Percentiles rank a stretch among this genome's conserved stretches.
Evolutionary conservation across 2,113 vertebrate species (phyloP).

Genomic region (Odontophorus gujanensis): DNA sequence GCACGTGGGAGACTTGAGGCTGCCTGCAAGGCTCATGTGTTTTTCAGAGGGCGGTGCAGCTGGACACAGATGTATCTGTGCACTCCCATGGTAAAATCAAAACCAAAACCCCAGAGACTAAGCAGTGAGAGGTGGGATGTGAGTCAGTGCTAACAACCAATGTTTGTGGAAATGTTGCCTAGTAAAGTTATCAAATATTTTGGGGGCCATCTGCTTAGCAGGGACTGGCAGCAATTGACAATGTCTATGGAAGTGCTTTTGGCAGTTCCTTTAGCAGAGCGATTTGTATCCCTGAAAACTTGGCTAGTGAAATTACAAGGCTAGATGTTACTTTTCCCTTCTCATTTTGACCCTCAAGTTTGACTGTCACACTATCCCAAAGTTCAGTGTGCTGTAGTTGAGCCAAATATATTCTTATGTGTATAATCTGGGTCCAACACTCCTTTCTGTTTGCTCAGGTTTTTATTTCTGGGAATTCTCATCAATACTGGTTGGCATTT

Average conservation of each 20-base stretch:
- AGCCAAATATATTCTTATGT: neutral
- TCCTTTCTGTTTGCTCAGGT: neutral
- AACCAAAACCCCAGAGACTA: neutral
- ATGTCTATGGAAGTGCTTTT: neutral
- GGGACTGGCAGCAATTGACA: neutral
- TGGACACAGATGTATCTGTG: neutral
- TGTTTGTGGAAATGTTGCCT: neutral
- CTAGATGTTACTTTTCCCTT: neutral
- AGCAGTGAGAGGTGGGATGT: neutral
- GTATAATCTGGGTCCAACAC: neutral
- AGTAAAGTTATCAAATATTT: neutral
- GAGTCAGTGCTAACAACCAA: neutral
- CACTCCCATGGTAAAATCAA: neutral
- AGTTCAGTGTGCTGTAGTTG: neutral
- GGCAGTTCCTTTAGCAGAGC: neutral
- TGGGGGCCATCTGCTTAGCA: neutral
- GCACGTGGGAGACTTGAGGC: accelerated
- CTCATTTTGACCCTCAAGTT: neutral
- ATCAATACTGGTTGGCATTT: neutral
- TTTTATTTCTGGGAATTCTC: neutral
- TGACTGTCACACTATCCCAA: accelerated
- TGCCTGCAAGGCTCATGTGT: neutral
- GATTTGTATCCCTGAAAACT: neutral
- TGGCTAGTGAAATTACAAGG: neutral
- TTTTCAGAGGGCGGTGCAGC: neutral